A percentile compares a stretch with the other conserved stretches of the same genome.
Evolutionary conservation across 2,888 invertebrate species (phyloP).

Genomic region (Dinocampus coccinellae): DNA sequence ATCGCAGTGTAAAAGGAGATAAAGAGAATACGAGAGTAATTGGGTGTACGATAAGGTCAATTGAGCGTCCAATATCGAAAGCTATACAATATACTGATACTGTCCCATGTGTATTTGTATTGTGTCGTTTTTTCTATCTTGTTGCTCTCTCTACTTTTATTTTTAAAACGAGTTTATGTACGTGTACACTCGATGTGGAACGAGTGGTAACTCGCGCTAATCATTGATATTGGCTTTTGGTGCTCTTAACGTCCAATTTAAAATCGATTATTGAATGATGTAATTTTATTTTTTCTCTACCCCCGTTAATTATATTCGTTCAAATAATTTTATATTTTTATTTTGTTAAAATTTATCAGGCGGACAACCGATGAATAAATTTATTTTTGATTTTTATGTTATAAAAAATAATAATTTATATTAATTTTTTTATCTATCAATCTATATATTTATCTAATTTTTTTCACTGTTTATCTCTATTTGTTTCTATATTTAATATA

Average conservation of each 20-base stretch:
- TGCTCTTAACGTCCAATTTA: not conserved
- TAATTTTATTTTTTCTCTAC: too few relatives aligned
- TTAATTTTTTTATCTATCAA: too few relatives aligned
- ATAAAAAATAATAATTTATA: too few relatives aligned
- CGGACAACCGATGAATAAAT: too few relatives aligned
- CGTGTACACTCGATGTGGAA: not conserved
- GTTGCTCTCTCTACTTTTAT: not conserved
- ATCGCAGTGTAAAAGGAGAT: not conserved
- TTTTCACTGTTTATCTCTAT: too few relatives aligned
- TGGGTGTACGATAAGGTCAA: conserved; percentile 39
- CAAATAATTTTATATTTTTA: not conserved
- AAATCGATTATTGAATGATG: not conserved
- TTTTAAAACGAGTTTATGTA: not conserved
- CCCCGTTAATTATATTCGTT: not conserved
- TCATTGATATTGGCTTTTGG: not conserved
- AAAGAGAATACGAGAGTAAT: conserved; percentile 35
- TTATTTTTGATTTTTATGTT: too few relatives aligned
- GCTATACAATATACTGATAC: conserved; percentile 11
- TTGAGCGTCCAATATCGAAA: conserved; percentile 35
- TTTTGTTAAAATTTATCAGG: not conserved
- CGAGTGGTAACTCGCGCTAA: not conserved
- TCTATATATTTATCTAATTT: too few relatives aligned
- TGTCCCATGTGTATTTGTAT: conserved; percentile 15
- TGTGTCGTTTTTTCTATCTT: not conserved
- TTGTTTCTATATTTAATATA: too few relatives aligned